Percentiles rank a stretch among this genome's conserved stretches.
Evolutionary conservation across 30 jellyfish, hydroid and myxozoan species (phyloP).

Genomic region (Rhopilema esculentum): DNA sequence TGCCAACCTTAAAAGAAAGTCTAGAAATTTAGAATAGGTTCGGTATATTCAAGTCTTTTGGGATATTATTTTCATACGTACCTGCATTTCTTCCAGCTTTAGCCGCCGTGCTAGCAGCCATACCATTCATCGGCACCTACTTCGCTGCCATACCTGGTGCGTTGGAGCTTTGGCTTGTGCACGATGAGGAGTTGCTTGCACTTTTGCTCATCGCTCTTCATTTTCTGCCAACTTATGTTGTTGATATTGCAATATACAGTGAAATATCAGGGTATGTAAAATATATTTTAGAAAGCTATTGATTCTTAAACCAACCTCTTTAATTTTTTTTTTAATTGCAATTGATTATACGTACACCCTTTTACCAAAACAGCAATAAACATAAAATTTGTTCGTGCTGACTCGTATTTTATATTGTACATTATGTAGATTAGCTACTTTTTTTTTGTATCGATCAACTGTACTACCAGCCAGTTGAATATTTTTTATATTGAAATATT

Average conservation of each 20-base stretch:
- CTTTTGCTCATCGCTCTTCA: slow-evolving; percentile 74
- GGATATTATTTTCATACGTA: background rate
- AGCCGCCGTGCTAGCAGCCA: slow-evolving; percentile 92
- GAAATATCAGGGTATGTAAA: slow-evolving; percentile 80
- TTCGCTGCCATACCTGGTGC: slow-evolving; percentile 96
- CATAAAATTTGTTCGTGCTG: background rate
- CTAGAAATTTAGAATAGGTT: too few species aligned
- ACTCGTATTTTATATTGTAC: too few species aligned
- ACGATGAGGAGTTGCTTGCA: slow-evolving; percentile 79
- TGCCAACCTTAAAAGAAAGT: too few species aligned
- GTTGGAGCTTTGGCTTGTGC: slow-evolving; percentile 91
- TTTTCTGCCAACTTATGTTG: slow-evolving; percentile 87
- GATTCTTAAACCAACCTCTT: background rate
- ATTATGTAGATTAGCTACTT: too few species aligned
- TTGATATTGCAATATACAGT: slow-evolving; percentile 90
- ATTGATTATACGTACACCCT: background rate
- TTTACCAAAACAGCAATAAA: background rate
- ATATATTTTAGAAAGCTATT: too few species aligned
- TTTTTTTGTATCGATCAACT: too few species aligned
- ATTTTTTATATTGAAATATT: too few species aligned
- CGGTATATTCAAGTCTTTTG: too few species aligned
- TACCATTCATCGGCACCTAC: slow-evolving; percentile 93
- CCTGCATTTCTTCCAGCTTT: slow-evolving; percentile 47
- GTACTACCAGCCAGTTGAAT: too few species aligned
- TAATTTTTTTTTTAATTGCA: background rate